phyloP scores from a whole-genome alignment of 2,113 vertebrate species.

The Patagioenas fasciata region DNA sequence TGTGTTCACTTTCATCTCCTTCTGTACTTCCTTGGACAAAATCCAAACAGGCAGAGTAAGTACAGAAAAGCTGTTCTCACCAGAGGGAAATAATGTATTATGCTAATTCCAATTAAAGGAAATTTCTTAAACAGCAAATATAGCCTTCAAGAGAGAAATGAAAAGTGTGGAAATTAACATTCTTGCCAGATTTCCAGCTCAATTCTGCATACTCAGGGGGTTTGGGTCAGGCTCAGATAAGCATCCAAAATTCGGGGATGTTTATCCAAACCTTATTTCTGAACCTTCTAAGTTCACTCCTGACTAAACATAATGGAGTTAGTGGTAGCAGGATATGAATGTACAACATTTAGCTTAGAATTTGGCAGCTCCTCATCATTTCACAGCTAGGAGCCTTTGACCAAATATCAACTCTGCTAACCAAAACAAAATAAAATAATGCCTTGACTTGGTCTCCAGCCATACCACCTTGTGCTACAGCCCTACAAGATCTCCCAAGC shows the following conservation, averaged over 20 bases:
- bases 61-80: conserved; percentile 66
- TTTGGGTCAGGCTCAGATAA: conserved; percentile 69
- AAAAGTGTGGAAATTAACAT: conserved; percentile 68
- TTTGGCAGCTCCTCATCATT: conserved; percentile 57
- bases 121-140: conserved; percentile 67
- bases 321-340: conserved; percentile 62
- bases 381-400: conserved; percentile 67
- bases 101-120: conserved; percentile 70
- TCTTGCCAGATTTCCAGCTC: conserved; percentile 67
- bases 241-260: conserved; percentile 64
- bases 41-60: conserved; percentile 46
- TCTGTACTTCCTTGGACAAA: conserved; percentile 58
- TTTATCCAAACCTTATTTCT: conserved; percentile 68
- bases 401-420: conserved; percentile 63
- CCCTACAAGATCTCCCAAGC: conserved; percentile 39
- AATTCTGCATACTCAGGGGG: conserved; percentile 51
- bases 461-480: conserved; percentile 58
- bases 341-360: conserved; percentile 64
- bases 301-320: conserved; percentile 58
- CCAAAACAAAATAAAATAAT: conserved; percentile 73
- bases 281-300: conserved; percentile 45
- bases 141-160: conserved; percentile 67
- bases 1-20: conserved; percentile 33
- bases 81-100: conserved; percentile 70
- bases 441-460: conserved; percentile 56